phyloP scores from a whole-genome alignment of 2,113 vertebrate genomes.

The Pachycephala philippinensis region DNA sequence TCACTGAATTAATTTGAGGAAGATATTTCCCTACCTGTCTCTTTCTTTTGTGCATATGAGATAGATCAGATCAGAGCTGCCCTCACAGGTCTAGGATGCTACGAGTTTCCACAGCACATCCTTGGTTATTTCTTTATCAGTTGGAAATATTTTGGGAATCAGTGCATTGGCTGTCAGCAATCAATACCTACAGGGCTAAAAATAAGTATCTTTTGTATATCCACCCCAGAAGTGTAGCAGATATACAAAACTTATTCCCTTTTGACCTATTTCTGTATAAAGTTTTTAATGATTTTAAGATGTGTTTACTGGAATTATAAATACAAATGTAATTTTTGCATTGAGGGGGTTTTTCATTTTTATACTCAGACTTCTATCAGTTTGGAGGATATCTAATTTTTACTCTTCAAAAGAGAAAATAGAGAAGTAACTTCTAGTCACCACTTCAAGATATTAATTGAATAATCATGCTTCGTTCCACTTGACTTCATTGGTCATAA shows the following conservation, averaged over 20 bases:
- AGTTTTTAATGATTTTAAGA: neutral
- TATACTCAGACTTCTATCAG: neutral
- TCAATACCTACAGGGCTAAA: neutral
- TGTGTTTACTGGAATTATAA: neutral
- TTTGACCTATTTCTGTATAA: neutral
- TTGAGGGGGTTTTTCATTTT: neutral
- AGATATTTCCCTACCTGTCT: neutral
- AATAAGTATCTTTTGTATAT: neutral
- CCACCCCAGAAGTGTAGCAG: neutral
- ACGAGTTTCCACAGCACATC: neutral
- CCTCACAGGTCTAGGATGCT: neutral
- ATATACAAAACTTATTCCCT: neutral
- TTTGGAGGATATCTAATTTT: neutral
- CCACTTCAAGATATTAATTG: neutral
- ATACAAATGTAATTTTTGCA: neutral
- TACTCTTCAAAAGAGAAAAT: neutral
- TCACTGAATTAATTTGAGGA: neutral
- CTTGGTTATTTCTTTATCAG: neutral
- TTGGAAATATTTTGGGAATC: neutral
- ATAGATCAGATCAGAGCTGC: neutral
- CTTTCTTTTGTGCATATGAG: neutral
- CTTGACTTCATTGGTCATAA: conserved; percentile 1
- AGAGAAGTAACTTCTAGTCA: conserved; percentile 6
- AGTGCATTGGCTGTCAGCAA: neutral
- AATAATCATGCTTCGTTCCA: conserved; percentile 29